A percentile compares a stretch with the other conserved stretches of the same genome.
Conservation (phyloP, 2,113 vertebrate species). For the Aythya baeri region DNA sequence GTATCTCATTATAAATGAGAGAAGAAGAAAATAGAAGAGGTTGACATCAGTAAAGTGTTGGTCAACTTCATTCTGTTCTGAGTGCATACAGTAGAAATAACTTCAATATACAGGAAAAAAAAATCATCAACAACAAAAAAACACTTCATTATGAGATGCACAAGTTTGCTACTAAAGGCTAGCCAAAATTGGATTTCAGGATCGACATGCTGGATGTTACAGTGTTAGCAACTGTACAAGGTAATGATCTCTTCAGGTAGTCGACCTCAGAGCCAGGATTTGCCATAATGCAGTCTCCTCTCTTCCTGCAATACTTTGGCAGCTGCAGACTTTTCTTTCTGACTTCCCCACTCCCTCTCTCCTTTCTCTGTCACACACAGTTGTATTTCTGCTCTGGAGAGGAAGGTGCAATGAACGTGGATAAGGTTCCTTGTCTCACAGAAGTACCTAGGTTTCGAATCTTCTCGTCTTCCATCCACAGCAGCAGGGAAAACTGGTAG, state of each 20-base stretch:
- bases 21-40: background rate
- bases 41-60: background rate
- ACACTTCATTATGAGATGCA: background rate
- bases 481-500: background rate
- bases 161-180: background rate
- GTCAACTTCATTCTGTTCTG: background rate
- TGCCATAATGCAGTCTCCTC: background rate
- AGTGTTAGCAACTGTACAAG: background rate
- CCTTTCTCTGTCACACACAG: background rate
- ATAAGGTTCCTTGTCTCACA: background rate
- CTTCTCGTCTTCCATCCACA: background rate
- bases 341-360: background rate
- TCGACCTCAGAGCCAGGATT: background rate
- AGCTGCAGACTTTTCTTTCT: background rate
- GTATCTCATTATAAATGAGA: background rate
- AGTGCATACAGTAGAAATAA: background rate
- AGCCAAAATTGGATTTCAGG: background rate
- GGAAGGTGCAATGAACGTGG: background rate
- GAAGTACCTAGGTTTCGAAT: background rate
- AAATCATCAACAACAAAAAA: background rate
- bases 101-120: background rate
- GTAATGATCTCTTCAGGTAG: background rate
- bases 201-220: background rate
- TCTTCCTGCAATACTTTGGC: background rate
- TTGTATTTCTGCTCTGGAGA: background rate